Base-by-base conservation (phyloP, 1,140 invertebrate genomes). In the Dendroctonus ponderosae region DNA sequence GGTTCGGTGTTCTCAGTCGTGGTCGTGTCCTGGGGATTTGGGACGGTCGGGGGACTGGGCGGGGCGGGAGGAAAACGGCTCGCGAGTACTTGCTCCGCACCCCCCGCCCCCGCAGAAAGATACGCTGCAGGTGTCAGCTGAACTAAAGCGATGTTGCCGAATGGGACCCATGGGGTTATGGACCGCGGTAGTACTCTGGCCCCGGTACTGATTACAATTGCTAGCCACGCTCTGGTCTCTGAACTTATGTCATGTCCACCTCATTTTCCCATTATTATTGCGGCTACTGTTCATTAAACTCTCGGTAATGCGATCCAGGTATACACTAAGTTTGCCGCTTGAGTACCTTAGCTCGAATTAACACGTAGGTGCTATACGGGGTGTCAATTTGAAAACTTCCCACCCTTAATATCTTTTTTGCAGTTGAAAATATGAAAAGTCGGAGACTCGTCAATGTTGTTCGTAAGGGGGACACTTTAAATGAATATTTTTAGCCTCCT, bases 41-140 rank as follows among this genome's bases (percentile, higher is more conserved):
- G 69, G 68, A 58, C 54, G 65, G 65, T 68, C 50, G 40, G 62
- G 11, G 64, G 68, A 5, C 58, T 5, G 43, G 12, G 46, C 58
- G 44, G 60, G 64, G 43, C 26, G 54, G 37, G 48, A 42, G 66
- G 50, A 37, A 53, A 56, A 39, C 66, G 62, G 62, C 66, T 68
- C 62, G 75, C 70, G 74, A 74, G 74, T 71, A 69, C 70, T 71
- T 66, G 74, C 70, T 68, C 68, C 66, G 70, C 64, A 66, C 63
- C 63, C 68, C 56, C 68, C 74, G 64, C 72, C 66, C 69, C 72
- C 68, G 66, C 72, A 59, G 66, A 68, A 67, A 64, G 70, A 74
- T 71, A 73, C 72, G 71, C 75, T 78, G 76, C 76, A 78, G 76
- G 76, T 78, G 76, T 78, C 75, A 74, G 74, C 72, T 75, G 74